A percentile compares a stretch with the other conserved stretches of the same genome.
Conservation (phyloP, 2,888 invertebrate genomes). For the Zaprionus lineosus region DNA sequence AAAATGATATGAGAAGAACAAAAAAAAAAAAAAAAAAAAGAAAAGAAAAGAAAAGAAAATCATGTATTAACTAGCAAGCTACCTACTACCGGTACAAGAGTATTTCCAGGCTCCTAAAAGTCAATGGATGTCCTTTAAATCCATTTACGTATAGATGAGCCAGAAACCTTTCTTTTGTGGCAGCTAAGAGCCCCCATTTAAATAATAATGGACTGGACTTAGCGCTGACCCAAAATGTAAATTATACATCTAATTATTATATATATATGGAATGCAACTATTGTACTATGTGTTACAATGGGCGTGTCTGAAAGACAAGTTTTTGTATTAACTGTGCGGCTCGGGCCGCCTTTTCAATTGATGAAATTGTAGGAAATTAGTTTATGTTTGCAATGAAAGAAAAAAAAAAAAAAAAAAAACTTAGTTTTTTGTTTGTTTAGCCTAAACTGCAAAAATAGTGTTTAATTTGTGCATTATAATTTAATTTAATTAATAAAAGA, state of each 20-base stretch:
- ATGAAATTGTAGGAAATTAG: slow-evolving; percentile 64
- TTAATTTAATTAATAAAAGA: slow-evolving; percentile 64
- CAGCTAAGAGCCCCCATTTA: slow-evolving; percentile 3
- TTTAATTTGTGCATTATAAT: slow-evolving; percentile 72
- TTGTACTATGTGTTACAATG: slow-evolving; percentile 41
- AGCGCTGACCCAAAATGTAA: slow-evolving; percentile 44
- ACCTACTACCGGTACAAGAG: slow-evolving; percentile 36
- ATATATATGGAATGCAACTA: slow-evolving; percentile 36
- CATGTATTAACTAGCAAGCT: slow-evolving; percentile 62
- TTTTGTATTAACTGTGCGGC: slow-evolving; percentile 42
- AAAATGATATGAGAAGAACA: slow-evolving; percentile 17
- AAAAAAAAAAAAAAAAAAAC: slow-evolving; percentile 49
- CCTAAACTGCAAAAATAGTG: slow-evolving; percentile 44
- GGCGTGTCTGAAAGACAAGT: slow-evolving; percentile 64
- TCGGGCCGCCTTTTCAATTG: slow-evolving; percentile 32
- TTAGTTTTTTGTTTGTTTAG: slow-evolving; percentile 60
- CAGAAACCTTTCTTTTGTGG: slow-evolving; percentile 19
- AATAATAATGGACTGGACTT: slow-evolving; percentile 1
- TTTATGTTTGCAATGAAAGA: slow-evolving; percentile 55
- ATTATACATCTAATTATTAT: slow-evolving; percentile 37
- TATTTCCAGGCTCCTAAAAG: slow-evolving; percentile 44
- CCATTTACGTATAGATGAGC: slow-evolving; percentile 47
- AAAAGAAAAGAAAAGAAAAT: slow-evolving; percentile 28
- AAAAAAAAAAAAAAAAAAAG: slow-evolving; percentile 17
- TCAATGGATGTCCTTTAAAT: no score